phyloP scores from a whole-genome alignment of 1,140 invertebrate genomes.

The Heliconius melpomene region DNA sequence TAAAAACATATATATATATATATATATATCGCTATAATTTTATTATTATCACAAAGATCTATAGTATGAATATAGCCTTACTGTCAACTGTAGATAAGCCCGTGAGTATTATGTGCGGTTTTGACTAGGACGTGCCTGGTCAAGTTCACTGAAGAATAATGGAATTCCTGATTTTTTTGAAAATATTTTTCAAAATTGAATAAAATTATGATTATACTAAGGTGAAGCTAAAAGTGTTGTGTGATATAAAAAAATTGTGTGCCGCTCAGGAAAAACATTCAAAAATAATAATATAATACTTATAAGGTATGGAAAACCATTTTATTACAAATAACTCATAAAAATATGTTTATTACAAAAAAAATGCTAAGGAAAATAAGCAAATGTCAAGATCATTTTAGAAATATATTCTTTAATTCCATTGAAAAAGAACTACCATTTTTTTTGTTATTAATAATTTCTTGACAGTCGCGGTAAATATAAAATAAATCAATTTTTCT shows the following conservation, averaged over 20 bases:
- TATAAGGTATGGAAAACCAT: background rate
- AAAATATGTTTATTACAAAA: background rate
- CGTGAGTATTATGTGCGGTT: constrained; percentile 5
- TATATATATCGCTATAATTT: background rate
- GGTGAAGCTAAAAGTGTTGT: background rate
- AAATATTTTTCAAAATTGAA: background rate
- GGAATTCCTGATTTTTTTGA: background rate
- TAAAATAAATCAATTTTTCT: no score
- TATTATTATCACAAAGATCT: background rate
- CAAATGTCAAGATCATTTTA: background rate
- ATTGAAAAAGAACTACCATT: no score
- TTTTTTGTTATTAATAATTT: no score
- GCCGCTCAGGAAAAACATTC: background rate
- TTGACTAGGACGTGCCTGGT: background rate
- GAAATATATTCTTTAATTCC: no score
- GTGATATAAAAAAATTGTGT: background rate
- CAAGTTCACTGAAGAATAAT: background rate
- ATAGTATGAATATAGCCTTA: constrained; percentile 7
- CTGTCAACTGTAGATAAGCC: background rate
- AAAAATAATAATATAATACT: background rate
- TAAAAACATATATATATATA: background rate
- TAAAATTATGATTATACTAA: background rate
- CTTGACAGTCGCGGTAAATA: no score
- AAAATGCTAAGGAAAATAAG: background rate
- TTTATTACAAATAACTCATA: background rate